These are phyloP conservation scores for Allolobophora icterica DNA, from an alignment of 2,888 invertebrate genomes.

Conservation along the genomic window DNA sequence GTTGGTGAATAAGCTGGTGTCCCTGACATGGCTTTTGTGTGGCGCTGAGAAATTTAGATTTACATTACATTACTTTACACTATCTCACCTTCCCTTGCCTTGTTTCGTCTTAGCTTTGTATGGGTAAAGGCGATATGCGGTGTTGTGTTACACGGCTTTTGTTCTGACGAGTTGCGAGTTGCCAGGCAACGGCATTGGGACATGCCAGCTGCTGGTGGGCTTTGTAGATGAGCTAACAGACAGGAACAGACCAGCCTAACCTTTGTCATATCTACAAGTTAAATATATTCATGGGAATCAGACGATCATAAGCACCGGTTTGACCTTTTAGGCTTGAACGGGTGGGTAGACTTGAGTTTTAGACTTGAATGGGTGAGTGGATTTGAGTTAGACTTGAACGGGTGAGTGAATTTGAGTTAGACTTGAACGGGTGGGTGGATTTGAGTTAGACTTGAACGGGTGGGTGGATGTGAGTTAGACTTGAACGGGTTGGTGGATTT, in stretches of 20 bases:
- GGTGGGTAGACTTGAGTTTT: background rate
- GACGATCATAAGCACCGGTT: background rate
- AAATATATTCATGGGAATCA: background rate
- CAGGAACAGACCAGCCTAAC: background rate
- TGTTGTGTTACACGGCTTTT: background rate
- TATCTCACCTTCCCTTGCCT: too few relatives aligned
- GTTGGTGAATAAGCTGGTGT: too few relatives aligned
- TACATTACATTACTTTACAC: too few relatives aligned
- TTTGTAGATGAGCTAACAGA: background rate
- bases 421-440: too few relatives aligned
- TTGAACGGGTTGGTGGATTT: too few relatives aligned
- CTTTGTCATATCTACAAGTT: background rate
- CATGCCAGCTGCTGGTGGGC: background rate
- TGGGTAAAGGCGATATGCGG: too few relatives aligned
- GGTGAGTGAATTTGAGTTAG: too few relatives aligned
- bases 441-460: background rate
- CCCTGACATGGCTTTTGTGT: too few relatives aligned
- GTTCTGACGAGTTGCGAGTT: background rate
- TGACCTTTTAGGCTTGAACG: background rate
- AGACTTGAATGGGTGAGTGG: too few relatives aligned
- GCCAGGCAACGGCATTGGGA: background rate
- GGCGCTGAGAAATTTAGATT: too few relatives aligned
- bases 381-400: too few relatives aligned
- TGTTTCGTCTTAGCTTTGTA: too few relatives aligned
- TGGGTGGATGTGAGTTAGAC: background rate